Conservation (phyloP, 2,888 invertebrate genomes). For the Camptogramma bilineatum region DNA sequence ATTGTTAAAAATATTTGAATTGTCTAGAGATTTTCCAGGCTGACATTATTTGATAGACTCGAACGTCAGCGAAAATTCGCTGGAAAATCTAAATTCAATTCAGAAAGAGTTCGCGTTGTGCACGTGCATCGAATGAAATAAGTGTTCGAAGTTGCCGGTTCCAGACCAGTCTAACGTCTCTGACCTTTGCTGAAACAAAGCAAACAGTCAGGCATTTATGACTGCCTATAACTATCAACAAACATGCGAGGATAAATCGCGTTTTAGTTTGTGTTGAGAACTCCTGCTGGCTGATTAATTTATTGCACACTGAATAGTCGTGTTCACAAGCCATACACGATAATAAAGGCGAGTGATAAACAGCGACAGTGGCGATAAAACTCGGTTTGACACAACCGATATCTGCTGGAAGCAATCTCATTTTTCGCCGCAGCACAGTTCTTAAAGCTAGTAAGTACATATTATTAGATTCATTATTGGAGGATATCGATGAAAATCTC, state of each 20-base stretch:
- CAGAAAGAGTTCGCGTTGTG: slow-evolving; percentile 27
- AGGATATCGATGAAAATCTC: slow-evolving; percentile 80
- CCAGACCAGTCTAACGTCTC: slow-evolving; percentile 32
- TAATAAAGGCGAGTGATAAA: slow-evolving; percentile 46
- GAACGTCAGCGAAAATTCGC: slow-evolving; percentile 27
- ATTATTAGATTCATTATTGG: slow-evolving; percentile 81
- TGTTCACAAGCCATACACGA: slow-evolving; percentile 42
- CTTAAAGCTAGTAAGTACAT: slow-evolving; percentile 75
- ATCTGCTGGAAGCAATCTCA: slow-evolving; percentile 52
- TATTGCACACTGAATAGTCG: slow-evolving; percentile 46
- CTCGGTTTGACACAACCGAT: slow-evolving; percentile 44
- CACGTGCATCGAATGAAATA: slow-evolving; percentile 38
- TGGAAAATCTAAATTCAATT: slow-evolving; percentile 38
- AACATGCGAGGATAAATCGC: slow-evolving; percentile 7
- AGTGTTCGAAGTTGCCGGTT: slow-evolving; percentile 29
- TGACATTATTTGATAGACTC: slow-evolving; percentile 29
- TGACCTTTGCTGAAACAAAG: slow-evolving; percentile 32
- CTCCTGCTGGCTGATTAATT: slow-evolving; percentile 41
- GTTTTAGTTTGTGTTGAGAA: slow-evolving; percentile 41
- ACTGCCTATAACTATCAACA: slow-evolving; percentile 10
- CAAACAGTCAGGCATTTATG: slow-evolving; percentile 15
- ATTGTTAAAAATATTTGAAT: slow-evolving; percentile 14
- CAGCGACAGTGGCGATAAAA: slow-evolving; percentile 43
- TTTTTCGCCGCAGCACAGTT: slow-evolving; percentile 61
- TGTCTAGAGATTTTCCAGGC: slow-evolving; percentile 24